Evolutionary conservation across 2,888 invertebrate genomes (phyloP), one percentile per base, ranked within the genome.

Genomic region (Folsomia manolachei): DNA sequence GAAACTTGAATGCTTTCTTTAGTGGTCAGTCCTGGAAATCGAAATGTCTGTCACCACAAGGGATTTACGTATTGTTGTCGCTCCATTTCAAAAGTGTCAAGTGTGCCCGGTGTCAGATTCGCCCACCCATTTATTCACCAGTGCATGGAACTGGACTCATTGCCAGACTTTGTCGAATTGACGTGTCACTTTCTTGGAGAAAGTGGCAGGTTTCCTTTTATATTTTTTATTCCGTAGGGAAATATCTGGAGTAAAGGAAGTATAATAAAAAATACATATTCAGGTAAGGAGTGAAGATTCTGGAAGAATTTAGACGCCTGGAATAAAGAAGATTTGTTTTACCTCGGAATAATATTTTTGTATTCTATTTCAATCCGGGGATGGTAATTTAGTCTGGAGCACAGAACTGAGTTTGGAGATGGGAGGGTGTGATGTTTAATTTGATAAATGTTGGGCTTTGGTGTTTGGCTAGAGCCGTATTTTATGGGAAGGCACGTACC

Each of bases 81-180:
- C n/a, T 56, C 56, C 11, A 56, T 56, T 56, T 56, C 56, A 56
- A 56, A 56, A 56, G 56, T 56, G 56, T 56, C 56, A 56, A 18
- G 18, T 56, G 18, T 21, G n/a, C n/a, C n/a, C n/a, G n/a, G n/a
- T n/a, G n/a, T n/a, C n/a, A n/a, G n/a, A n/a, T n/a, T 39, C 39
- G 39, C 39, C 39, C 39, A 39, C 39, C 39, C 39, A 39, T 39
- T 39, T 39, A 39, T 14, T 14, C 7, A 39, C 39, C 14, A 4
- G n/a, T n/a, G n/a, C n/a, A n/a, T n/a, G n/a, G n/a, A n/a, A n/a
- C n/a, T n/a, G n/a, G n/a, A n/a, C n/a, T n/a, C n/a, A n/a, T n/a
- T n/a, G n/a, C n/a, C n/a, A n/a, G n/a, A n/a, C n/a, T n/a, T n/a
- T n/a, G n/a, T n/a, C n/a, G n/a, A n/a, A n/a, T n/a, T n/a, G n/a